A percentile compares a stretch with the other conserved stretches of the same genome.
These are phyloP conservation scores for Pteromalus puparum DNA, from an alignment of 1,140 invertebrate genomes.

Conservation along the genomic window DNA sequence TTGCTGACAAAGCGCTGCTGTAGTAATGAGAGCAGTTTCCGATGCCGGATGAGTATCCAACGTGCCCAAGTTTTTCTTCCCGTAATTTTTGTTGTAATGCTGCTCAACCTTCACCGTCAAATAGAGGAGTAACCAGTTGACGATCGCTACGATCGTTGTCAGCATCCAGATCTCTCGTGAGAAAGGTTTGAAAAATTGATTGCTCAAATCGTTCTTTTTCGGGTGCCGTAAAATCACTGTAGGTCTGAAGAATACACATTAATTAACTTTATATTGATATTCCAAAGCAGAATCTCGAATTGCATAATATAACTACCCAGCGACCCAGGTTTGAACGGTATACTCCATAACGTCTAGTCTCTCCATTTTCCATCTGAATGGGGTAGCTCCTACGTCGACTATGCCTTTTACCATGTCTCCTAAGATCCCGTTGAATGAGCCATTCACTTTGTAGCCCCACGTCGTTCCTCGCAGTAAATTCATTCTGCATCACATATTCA, in stretches of 20 bases:
- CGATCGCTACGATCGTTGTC: slow-evolving; percentile 46
- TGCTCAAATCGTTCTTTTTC: slow-evolving; percentile 76
- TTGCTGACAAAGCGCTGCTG: slow-evolving; percentile 75
- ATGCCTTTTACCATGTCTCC: slow-evolving; percentile 76
- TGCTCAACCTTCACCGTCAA: slow-evolving; percentile 54
- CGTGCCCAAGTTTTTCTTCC: slow-evolving; percentile 15
- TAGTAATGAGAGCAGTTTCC: slow-evolving; percentile 66
- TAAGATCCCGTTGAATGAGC: slow-evolving; percentile 81
- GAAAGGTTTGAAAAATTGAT: slow-evolving; percentile 70
- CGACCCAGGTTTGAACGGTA: slow-evolving; percentile 77
- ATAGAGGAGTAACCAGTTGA: slow-evolving; percentile 59
- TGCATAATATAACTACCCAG: slow-evolving; percentile 70
- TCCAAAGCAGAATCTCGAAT: background rate
- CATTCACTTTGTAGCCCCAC: slow-evolving; percentile 81
- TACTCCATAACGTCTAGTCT: slow-evolving; percentile 78
- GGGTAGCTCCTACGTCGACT: slow-evolving; percentile 79
- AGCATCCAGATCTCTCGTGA: slow-evolving; percentile 59
- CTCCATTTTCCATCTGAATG: slow-evolving; percentile 78
- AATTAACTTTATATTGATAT: slow-evolving; percentile 19
- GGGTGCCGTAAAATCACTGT: slow-evolving; percentile 81
- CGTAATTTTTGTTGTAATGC: slow-evolving; percentile 30
- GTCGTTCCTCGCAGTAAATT: slow-evolving; percentile 75
- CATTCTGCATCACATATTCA: slow-evolving; percentile 66
- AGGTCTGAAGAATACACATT: slow-evolving; percentile 65
- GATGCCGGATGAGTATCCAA: slow-evolving; percentile 56